These are phyloP conservation scores for Ornithorhynchus anatinus DNA, from an alignment of 2,113 vertebrate genomes.

Conservation along the genomic window DNA sequence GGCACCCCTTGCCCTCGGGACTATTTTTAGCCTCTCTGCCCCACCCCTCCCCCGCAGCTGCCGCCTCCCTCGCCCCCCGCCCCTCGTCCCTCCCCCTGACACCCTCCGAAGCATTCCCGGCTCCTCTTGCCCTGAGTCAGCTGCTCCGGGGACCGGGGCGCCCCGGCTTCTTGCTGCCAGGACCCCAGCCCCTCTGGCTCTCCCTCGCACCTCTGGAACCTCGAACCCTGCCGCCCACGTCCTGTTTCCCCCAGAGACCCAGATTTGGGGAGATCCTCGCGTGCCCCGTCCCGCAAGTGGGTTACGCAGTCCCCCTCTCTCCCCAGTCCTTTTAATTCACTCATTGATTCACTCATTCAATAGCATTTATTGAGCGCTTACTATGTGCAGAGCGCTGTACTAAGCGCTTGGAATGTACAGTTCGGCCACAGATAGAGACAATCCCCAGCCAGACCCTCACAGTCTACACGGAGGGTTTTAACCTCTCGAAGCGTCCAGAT, in stretches of 20 bases:
- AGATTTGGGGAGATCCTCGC: neutral
- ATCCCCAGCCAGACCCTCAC: too few species aligned
- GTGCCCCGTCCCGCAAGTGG: neutral
- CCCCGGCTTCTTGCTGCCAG: constrained; percentile 5
- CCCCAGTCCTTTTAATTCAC: neutral
- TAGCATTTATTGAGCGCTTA: neutral
- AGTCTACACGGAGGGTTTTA: too few species aligned
- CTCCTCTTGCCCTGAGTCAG: constrained; percentile 40
- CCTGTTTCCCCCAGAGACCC: neutral
- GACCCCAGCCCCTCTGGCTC: neutral
- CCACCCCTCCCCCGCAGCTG: neutral
- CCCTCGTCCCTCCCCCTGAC: neutral
- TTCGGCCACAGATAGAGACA: too few species aligned
- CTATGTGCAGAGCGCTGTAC: too few species aligned
- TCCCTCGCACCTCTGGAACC: neutral
- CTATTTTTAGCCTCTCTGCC: constrained; percentile 51
- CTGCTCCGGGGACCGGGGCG: neutral
- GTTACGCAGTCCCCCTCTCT: neutral
- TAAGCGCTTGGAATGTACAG: too few species aligned
- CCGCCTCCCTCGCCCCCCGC: neutral
- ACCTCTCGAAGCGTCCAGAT: too few species aligned
- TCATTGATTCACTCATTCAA: neutral
- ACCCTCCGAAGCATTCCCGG: neutral
- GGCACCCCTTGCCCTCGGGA: neutral
- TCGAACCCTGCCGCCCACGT: neutral